phyloP scores from a whole-genome alignment of 2,888 invertebrate genomes.

The Caenorhabditis sp. region DNA sequence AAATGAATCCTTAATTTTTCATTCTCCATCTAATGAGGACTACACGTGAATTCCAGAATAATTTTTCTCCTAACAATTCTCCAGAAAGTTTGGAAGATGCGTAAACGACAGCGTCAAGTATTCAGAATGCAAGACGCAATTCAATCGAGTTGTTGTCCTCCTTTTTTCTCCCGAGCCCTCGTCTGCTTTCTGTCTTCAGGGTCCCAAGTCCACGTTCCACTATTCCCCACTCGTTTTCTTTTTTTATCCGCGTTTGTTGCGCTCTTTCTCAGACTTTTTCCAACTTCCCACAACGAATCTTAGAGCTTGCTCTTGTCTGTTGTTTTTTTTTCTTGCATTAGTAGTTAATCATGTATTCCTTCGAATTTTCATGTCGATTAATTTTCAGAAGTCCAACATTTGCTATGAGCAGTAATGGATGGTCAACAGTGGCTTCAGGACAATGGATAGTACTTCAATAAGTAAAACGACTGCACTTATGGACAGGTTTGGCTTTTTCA shows the following conservation, averaged over 20 bases:
- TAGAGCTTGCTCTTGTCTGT: constrained; percentile 27
- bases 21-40: neutral
- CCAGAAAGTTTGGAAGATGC: constrained; percentile 8
- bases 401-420: constrained; percentile 30
- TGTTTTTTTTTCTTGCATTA: constrained; percentile 26
- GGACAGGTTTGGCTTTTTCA: constrained; percentile 52
- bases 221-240: constrained; percentile 45
- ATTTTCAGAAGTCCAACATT: constrained; percentile 17
- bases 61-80: neutral
- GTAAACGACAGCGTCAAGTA: constrained; percentile 36
- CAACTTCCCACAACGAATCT: constrained; percentile 38
- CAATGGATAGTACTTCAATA: constrained; percentile 31
- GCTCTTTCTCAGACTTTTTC: constrained; percentile 41
- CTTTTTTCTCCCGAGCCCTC: neutral
- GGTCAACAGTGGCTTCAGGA: neutral
- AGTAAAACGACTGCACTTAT: constrained; percentile 37
- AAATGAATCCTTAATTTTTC: neutral
- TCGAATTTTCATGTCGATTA: neutral
- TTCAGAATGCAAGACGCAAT: constrained; percentile 58
- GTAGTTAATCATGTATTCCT: neutral
- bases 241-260: constrained; percentile 36
- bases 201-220: constrained; percentile 58
- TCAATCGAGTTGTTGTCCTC: constrained; percentile 52
- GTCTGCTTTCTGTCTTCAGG: constrained; percentile 35
- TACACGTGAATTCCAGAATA: neutral